Evolutionary conservation across 2,113 vertebrate species (phyloP).

Genomic region (Odobenus rosmarus): DNA sequence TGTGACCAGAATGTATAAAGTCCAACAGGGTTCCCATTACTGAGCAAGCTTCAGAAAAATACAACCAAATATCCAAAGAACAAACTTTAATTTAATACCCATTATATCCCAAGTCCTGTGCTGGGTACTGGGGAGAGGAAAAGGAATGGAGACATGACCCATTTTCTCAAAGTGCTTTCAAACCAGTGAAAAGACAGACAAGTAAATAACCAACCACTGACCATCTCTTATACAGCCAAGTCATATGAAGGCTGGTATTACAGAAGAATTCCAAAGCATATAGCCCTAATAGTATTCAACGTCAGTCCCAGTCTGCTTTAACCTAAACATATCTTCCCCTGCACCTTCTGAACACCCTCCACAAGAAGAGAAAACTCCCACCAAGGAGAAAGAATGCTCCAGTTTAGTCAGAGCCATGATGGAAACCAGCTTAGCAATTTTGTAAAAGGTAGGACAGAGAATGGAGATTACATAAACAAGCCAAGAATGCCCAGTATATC

Average conservation of each 20-base stretch:
- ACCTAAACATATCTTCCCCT: not conserved
- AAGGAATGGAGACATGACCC: not conserved
- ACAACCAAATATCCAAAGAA: not conserved
- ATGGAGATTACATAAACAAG: not conserved
- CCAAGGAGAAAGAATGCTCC: not conserved
- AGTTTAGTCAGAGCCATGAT: not conserved
- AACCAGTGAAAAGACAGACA: not conserved
- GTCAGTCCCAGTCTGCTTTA: not conserved
- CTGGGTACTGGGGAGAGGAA: not conserved
- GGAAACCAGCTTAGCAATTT: not conserved
- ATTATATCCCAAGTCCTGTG: not conserved
- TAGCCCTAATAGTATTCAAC: not conserved
- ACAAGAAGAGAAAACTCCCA: not conserved
- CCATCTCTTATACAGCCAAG: not conserved
- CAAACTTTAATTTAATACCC: conserved; percentile 2
- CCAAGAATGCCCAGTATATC: not conserved
- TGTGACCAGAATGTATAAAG: not conserved
- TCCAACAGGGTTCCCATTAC: not conserved
- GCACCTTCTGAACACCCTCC: not conserved
- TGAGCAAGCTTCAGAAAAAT: not conserved
- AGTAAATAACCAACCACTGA: not conserved
- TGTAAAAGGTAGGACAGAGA: not conserved
- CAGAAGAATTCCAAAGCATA: not conserved
- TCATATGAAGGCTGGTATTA: not conserved
- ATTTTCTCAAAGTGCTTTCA: not conserved